These are phyloP conservation scores for Halictus ligatus DNA, from an alignment of 2,888 invertebrate species.

Conservation along the genomic window DNA sequence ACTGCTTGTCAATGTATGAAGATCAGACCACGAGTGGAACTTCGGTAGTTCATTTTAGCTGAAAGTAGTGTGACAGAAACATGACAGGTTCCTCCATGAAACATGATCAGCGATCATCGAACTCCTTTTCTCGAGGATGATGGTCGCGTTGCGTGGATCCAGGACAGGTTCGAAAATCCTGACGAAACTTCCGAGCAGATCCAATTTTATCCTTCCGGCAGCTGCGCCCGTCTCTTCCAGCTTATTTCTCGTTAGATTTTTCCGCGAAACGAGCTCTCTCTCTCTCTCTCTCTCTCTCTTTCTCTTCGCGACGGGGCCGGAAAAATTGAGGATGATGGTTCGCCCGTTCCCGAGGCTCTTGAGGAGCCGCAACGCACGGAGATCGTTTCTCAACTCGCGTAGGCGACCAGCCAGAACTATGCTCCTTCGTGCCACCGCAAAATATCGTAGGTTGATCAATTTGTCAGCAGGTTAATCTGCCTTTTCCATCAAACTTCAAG, in stretches of 20 bases:
- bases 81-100: background rate
- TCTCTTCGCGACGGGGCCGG: background rate
- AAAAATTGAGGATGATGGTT: background rate
- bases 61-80: background rate
- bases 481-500: constrained; percentile 66
- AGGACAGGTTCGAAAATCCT: constrained; percentile 30
- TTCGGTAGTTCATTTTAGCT: background rate
- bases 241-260: constrained; percentile 58
- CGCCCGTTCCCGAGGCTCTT: background rate
- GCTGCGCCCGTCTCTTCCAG: constrained; percentile 36
- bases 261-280: constrained; percentile 18
- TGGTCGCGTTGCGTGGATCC: background rate
- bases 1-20: no score
- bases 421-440: constrained; percentile 40
- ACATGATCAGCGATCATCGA: background rate
- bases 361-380: background rate
- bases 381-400: constrained; percentile 40
- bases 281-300: background rate
- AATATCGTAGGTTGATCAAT: constrained; percentile 55
- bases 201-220: constrained; percentile 72
- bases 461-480: constrained; percentile 62
- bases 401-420: constrained; percentile 38
- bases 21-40: background rate
- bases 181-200: constrained; percentile 51
- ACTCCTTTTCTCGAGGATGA: background rate